phyloP scores from a whole-genome alignment of 2,888 invertebrate species.

The Campaea margaritaria region DNA sequence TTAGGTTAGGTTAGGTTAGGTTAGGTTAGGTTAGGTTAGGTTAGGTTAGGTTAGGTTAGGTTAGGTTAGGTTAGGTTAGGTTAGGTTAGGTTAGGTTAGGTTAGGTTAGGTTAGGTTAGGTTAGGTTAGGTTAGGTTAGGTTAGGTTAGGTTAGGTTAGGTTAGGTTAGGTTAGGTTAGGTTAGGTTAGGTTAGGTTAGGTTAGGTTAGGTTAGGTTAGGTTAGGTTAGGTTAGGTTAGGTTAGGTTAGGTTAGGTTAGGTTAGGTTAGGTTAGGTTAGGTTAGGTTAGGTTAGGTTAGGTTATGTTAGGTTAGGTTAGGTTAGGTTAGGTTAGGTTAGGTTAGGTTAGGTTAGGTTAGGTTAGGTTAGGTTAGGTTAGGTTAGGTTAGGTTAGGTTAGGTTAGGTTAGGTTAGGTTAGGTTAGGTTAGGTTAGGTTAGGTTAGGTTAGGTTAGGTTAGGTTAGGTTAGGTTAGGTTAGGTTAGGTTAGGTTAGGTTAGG shows the following conservation, averaged over 20 bases:
- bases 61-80: no score
- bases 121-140: no score
- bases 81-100: no score
- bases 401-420: slow-evolving; percentile 8
- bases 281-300: slow-evolving; percentile 10
- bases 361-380: slow-evolving; percentile 22
- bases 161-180: slow-evolving; percentile 1
- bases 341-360: slow-evolving; percentile 23
- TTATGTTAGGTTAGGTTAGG: slow-evolving; percentile 11
- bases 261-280: slow-evolving; percentile 7
- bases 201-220: no score
- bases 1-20: no score
- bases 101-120: no score
- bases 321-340: no score
- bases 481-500: slow-evolving; percentile 8
- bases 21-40: no score
- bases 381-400: slow-evolving; percentile 12
- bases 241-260: no score
- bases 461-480: slow-evolving; percentile 20
- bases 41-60: no score
- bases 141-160: no score
- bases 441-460: slow-evolving; percentile 20
- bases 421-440: slow-evolving; percentile 21
- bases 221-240: slow-evolving; percentile 7
- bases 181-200: slow-evolving; percentile 15